Evolutionary conservation across 2,113 vertebrate species (phyloP), one percentile per base, ranked within the genome.

Genomic region (Austrofundulus limnaeus): DNA sequence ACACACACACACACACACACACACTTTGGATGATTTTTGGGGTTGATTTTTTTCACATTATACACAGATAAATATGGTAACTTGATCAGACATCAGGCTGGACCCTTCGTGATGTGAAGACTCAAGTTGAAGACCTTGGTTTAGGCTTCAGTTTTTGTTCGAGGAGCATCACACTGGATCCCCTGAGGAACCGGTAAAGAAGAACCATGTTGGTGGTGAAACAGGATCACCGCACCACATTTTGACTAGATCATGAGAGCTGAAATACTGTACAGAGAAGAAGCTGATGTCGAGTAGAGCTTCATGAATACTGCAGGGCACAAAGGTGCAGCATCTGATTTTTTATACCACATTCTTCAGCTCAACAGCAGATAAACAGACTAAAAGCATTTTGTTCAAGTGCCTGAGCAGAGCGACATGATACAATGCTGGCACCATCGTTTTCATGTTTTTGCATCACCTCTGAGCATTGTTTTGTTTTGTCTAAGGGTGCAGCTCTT

Each of bases 391-490:
- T 41, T 45, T 46, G 46, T 57, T 61, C 48, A 62, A 39, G 53
- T 5, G 15, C 48, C 60, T 61, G 60, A 20, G 53, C 48, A 46
- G 38, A 70, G 58, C 49, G 51, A 55, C 41, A 71, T 11, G 25
- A 60, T 9, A 52, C 45, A 15, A 66, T 56, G 37, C 61, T 64
- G 42, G 61, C 57, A 51, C 62, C 41, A 60, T 51, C 16, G 12
- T 78, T 76, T 62, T 55, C 74, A 56, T 76, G 23, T 79, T 86
- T 87, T 84, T 76, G 63, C 72, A 61, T 85, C 77, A 78, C 51
- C 70, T 80, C 61, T 15, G 49, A 70, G 57, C 42, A 67, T 20
- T 48, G 57, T 81, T 77, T 70, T 72, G 48, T 63, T 86, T 75
- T 61, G 53, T 67, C 52, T 14, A n/a, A 57, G 43, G 31, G 55